These are phyloP conservation scores for Nymphalis urticae DNA, from an alignment of 2,888 invertebrate genomes.

Conservation along the genomic window DNA sequence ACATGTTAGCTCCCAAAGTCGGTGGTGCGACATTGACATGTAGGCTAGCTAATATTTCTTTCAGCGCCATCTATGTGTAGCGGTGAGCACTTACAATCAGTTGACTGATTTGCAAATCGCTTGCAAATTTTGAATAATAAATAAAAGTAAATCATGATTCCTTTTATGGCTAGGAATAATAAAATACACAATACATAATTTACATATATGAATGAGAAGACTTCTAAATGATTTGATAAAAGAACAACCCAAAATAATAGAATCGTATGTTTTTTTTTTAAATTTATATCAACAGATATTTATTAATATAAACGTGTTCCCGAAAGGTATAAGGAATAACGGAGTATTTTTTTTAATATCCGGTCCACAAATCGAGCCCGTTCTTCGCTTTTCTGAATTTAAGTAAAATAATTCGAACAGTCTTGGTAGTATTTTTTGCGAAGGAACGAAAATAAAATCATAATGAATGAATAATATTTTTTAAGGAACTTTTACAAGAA, in stretches of 20 bases:
- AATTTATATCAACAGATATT: not conserved
- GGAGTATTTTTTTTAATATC: constrained; percentile 1
- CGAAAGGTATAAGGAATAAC: constrained; percentile 3
- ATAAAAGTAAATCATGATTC: no score
- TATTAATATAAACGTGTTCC: not conserved
- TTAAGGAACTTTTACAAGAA: not conserved
- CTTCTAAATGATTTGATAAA: not conserved
- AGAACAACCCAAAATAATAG: not conserved
- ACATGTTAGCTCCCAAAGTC: no score
- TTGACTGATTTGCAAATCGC: no score
- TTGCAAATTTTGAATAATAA: no score
- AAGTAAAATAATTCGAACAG: constrained; percentile 5
- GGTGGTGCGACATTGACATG: no score
- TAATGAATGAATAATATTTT: not conserved
- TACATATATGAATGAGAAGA: no score
- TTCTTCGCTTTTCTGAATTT: not conserved
- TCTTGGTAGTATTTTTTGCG: not conserved
- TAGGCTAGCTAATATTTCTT: no score
- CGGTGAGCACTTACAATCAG: no score
- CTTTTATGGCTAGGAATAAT: no score
- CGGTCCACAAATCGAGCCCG: constrained; percentile 2
- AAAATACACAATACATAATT: no score
- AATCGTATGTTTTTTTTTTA: not conserved
- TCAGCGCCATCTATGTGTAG: no score
- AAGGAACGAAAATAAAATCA: not conserved